Percentiles rank a stretch among this genome's conserved stretches.
Evolutionary conservation across 2,113 vertebrate species (phyloP).

Genomic region (Colaptes auratus): DNA sequence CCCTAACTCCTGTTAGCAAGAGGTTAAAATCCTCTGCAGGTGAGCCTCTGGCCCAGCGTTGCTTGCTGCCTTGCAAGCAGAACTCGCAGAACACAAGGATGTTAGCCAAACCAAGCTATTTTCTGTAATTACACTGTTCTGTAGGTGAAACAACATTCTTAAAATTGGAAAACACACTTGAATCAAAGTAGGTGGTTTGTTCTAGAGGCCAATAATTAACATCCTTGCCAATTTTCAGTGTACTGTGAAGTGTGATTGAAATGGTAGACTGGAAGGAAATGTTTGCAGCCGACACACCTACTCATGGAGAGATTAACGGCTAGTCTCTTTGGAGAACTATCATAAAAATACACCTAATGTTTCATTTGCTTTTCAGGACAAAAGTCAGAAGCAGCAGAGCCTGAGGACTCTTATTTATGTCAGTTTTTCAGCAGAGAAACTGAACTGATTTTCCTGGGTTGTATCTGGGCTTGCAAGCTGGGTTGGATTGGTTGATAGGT

Average conservation of each 20-base stretch:
- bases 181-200: constrained; percentile 75
- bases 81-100: constrained; percentile 51
- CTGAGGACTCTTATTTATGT: constrained; percentile 21
- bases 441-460: background rate
- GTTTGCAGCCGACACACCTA: constrained; percentile 74
- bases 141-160: constrained; percentile 71
- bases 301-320: constrained; percentile 66
- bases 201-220: constrained; percentile 74
- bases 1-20: constrained; percentile 26
- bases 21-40: constrained; percentile 62
- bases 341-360: constrained; percentile 59
- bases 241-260: constrained; percentile 78
- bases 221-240: constrained; percentile 76
- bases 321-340: constrained; percentile 68
- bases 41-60: constrained; percentile 13
- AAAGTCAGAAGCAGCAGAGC: constrained; percentile 45
- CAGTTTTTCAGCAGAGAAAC: constrained; percentile 22
- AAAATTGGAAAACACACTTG: constrained; percentile 59
- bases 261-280: constrained; percentile 76
- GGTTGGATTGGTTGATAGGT: too few species aligned
- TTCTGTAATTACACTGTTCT: constrained; percentile 72
- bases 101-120: constrained; percentile 70
- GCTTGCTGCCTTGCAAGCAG: constrained; percentile 44
- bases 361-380: constrained; percentile 61
- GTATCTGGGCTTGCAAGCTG: background rate